These are phyloP conservation scores for Achroia grisella DNA, from an alignment of 1,140 invertebrate species.

Conservation along the genomic window DNA sequence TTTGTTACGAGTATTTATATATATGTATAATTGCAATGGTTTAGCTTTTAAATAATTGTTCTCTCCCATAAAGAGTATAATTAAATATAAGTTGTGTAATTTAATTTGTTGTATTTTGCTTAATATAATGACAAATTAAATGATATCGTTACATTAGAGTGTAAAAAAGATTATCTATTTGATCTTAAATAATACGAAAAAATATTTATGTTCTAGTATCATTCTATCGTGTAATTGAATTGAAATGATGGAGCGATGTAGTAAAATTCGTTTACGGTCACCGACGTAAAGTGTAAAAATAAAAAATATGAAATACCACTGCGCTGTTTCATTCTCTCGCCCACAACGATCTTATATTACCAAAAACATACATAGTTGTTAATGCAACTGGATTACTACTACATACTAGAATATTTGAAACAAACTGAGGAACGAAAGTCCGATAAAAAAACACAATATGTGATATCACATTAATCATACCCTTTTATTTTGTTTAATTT, in stretches of 20 bases:
- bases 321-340: constrained; percentile 34
- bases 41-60: constrained; percentile 67
- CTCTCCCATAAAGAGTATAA: constrained; percentile 64
- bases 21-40: constrained; percentile 65
- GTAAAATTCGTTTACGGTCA: constrained; percentile 71
- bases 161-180: constrained; percentile 74
- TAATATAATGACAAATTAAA: constrained; percentile 73
- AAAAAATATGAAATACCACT: constrained; percentile 68
- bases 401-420: too few relatives aligned
- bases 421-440: neutral
- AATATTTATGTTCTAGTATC: constrained; percentile 73
- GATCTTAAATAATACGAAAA: constrained; percentile 69
- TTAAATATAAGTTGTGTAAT: constrained; percentile 67
- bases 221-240: constrained; percentile 70
- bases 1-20: constrained; percentile 70
- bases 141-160: constrained; percentile 71
- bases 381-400: too few relatives aligned
- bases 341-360: too few relatives aligned
- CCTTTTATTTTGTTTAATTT: constrained; percentile 60
- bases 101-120: constrained; percentile 70
- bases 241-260: constrained; percentile 66
- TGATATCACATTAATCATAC: constrained; percentile 65
- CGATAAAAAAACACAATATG: constrained; percentile 33
- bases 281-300: constrained; percentile 71
- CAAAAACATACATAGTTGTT: too few relatives aligned